Conservation (phyloP, 2,888 invertebrate genomes). For the Vesta saturnalis region DNA sequence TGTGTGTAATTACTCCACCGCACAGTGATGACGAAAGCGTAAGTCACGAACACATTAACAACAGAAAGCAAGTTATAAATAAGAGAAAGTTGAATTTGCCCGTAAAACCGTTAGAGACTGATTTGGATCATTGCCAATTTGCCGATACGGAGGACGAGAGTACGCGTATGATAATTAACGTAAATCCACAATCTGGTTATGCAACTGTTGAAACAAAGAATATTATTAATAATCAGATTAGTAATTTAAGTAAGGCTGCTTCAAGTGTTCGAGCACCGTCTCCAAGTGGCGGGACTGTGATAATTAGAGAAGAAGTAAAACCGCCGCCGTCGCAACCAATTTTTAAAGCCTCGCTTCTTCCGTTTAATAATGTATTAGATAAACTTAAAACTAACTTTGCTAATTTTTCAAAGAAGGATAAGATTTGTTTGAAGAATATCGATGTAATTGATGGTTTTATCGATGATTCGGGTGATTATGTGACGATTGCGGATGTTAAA, state of each 20-base stretch:
- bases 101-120: constrained; percentile 45
- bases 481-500: constrained; percentile 84
- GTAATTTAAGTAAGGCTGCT: constrained; percentile 21
- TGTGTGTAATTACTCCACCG: constrained; percentile 91
- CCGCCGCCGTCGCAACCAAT: constrained; percentile 52
- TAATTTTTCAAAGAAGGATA: constrained; percentile 57
- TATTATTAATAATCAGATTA: constrained; percentile 17
- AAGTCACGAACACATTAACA: no score
- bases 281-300: constrained; percentile 58
- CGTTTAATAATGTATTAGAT: constrained; percentile 78
- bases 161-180: constrained; percentile 49
- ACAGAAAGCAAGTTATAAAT: constrained; percentile 42
- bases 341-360: constrained; percentile 65
- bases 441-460: constrained; percentile 33
- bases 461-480: constrained; percentile 81
- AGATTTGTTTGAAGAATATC: constrained; percentile 52
- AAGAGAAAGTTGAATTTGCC: constrained; percentile 43
- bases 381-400: constrained; percentile 67
- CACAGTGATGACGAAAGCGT: constrained; percentile 88
- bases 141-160: constrained; percentile 43
- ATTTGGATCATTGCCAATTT: constrained; percentile 48
- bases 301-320: constrained; percentile 48
- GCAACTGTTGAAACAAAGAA: constrained; percentile 58
- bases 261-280: constrained; percentile 54
- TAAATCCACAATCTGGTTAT: constrained; percentile 58